phyloP scores from a whole-genome alignment of 1,140 invertebrate species.

The Euwallacea fornicatus region DNA sequence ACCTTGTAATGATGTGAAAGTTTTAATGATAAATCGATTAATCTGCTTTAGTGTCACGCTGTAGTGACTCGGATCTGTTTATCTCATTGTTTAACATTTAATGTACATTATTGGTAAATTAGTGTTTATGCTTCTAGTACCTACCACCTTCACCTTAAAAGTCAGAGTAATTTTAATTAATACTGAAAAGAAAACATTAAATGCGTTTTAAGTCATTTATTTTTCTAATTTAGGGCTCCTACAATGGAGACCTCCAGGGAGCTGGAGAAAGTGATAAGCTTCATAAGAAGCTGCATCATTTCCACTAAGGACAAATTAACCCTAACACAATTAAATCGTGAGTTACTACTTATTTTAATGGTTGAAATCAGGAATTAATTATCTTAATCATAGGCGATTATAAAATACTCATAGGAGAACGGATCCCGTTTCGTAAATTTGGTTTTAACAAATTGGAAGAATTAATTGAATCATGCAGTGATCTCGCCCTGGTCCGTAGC shows the following conservation, averaged over 20 bases:
- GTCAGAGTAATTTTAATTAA: too few species aligned
- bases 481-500: constrained; percentile 52
- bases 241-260: constrained; percentile 23
- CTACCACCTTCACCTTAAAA: too few species aligned
- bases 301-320: constrained; percentile 40
- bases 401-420: constrained; percentile 58
- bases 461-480: constrained; percentile 58
- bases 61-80: not conserved
- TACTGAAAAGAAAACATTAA: too few species aligned
- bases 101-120: too few species aligned
- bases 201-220: too few species aligned
- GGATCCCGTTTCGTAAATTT: constrained; percentile 61
- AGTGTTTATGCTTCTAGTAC: too few species aligned
- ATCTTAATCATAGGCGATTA: constrained; percentile 57
- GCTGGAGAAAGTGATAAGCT: constrained; percentile 35
- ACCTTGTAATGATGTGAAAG: too few species aligned
- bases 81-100: too few species aligned
- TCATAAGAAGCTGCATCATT: constrained; percentile 42
- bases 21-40: too few species aligned
- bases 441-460: constrained; percentile 60
- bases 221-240: too few species aligned
- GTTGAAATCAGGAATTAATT: not conserved
- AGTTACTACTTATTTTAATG: constrained; percentile 1
- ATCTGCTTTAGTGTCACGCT: too few species aligned
- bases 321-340: constrained; percentile 41